Evolutionary conservation across 2,888 invertebrate genomes (phyloP), one percentile per base, ranked within the genome.

Genomic region (Tetrapedia diversipes): DNA sequence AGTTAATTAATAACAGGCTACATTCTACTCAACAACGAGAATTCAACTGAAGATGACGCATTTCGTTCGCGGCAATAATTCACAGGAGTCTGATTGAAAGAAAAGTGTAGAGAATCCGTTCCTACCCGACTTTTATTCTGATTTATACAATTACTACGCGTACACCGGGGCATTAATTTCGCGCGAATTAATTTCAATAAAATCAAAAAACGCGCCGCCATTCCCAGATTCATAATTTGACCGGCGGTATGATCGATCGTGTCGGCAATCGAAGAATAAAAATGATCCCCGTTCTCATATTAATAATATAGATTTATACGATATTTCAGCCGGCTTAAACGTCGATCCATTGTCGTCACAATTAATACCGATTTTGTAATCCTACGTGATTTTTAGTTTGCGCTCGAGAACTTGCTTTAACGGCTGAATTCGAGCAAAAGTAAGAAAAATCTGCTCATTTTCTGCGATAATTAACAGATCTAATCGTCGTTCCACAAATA

Each of bases 181-280:
- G 39, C 39, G 29, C 32, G 67, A 68, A 49, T 66, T 57, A 56
- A 57, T 56, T 66, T 57, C 34, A 47, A 66, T 64, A 47, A 69
- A 64, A 64, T 47, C 11, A 29, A 54, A 54, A 54, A 27, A n/a
- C n/a, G n/a, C 24, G 16, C 19, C 27, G n/a, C 7, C 37, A 16
- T 16, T 22, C 22, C 1, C 39, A 29, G 27, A 39, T 64, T 41
- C 53, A 53, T 29, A 64, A 53, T 64, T 64, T 51, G 27, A 39
- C 24, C 63, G 27, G 27, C 19, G 32, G 22, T 41, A 14, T 57
- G 59, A 67, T 59, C 47, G 59, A 67, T 59, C 59, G 57, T 34
- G 16, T 29, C 34, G 47, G 32, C 49, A 49, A 41, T 49, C n/a
- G 24, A 34, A 14, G 51, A 51, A 61, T 63, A 43, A 51, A 51